Evolutionary conservation across 1,140 invertebrate genomes (phyloP).

Genomic region (Macrotrachela quadricornifera): DNA sequence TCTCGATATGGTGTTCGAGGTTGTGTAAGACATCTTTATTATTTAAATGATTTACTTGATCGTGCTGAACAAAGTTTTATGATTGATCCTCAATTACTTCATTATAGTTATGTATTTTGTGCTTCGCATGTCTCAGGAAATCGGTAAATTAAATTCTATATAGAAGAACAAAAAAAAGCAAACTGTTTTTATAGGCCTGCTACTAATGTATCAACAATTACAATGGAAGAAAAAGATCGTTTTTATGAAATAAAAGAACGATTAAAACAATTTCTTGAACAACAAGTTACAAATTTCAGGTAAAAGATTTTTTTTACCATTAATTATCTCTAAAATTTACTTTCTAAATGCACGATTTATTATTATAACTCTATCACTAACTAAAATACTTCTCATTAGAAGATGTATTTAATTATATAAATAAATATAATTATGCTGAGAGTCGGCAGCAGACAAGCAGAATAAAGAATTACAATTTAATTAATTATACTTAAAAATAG

Average conservation of each 20-base stretch:
- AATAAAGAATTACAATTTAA: too few species aligned
- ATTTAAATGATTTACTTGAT: conserved; percentile 80
- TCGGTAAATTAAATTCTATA: too few species aligned
- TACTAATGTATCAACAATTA: conserved; percentile 45
- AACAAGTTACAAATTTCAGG: conserved; percentile 97
- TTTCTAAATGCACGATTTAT: neutral
- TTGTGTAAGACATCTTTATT: conserved; percentile 82
- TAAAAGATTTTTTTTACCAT: conserved; percentile 30
- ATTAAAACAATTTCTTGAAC: conserved; percentile 67
- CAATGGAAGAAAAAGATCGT: conserved; percentile 86
- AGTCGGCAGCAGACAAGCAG: too few species aligned
- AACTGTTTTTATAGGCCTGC: too few species aligned
- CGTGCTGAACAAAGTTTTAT: conserved; percentile 77
- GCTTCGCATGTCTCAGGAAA: conserved; percentile 76
- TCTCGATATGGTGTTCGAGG: conserved; percentile 86
- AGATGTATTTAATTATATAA: too few species aligned
- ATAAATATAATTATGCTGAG: too few species aligned
- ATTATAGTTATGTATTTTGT: conserved; percentile 96
- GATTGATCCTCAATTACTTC: conserved; percentile 91
- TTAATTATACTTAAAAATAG: too few species aligned
- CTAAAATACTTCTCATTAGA: too few species aligned
- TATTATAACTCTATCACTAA: too few species aligned
- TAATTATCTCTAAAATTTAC: neutral
- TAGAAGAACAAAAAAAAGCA: too few species aligned
- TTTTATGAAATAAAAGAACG: conserved; percentile 92